Base-by-base conservation (phyloP, 2,888 invertebrate species). In the Apotomis capreana region DNA sequence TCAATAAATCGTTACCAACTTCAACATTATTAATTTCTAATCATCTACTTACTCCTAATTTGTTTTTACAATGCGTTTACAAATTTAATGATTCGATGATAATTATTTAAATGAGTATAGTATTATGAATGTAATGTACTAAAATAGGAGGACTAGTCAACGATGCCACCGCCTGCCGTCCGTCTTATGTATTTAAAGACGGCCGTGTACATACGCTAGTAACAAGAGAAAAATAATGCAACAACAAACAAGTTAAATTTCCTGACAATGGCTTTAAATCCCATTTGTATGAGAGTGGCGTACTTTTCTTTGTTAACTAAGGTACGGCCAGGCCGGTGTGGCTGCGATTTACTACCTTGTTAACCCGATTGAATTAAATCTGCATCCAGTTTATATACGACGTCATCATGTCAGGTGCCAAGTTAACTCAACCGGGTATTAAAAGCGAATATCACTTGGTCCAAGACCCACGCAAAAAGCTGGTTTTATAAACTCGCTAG, bases 21-120 rank as follows among this genome's bases (percentile, higher is more conserved):
- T 83, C 83, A 83, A 84, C 80, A 82, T 82, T 78, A 80, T 81
- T 83, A 81, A 79, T 80, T 83, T 84, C 83, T 86, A 87, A 84
- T 84, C 79, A 84, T 82, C 87, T 89, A 90, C 87, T 88, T 90
- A 89, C 40, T 62, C 77, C 84, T 87, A 88, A 85, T 88, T 89
- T 89, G 86, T 88, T 88, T 88, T 84, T 84, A 85, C 84, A 87
- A 79, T 68, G 62, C 51, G 55, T 61, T 61, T 44, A 58, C 61
- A 67, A 71, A 57, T 68, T 71, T 67, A 60, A 68, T 71, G 71
- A 62, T 68, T 52, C 71, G 62, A 68, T 71, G 67, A 67, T 68
- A 61, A 36, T 51, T 71, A 71, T 68, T 61, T 37, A 55, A 65
- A 71, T 71, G 71, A 71, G 71, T 71, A 67, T 70, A 71, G 51